Percentiles rank a stretch among this genome's conserved stretches.
phyloP scores from a whole-genome alignment of 2,888 invertebrate species.

The Taphrorychus bicolor region DNA sequence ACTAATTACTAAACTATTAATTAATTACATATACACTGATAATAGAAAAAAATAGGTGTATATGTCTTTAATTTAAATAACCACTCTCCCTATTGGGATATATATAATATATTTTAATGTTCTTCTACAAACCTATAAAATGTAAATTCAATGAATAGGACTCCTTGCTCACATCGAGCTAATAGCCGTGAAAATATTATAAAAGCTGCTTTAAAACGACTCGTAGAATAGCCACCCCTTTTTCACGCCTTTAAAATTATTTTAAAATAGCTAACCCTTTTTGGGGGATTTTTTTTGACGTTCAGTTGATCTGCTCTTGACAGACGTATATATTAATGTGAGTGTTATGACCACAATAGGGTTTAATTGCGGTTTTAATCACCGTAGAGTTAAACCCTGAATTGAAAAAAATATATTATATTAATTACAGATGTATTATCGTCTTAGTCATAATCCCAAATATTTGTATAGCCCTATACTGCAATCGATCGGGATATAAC shows the following conservation, averaged over 20 bases:
- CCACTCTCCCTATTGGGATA: too few species aligned
- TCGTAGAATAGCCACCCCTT: constrained; percentile 24
- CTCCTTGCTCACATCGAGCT: neutral
- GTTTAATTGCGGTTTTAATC: constrained; percentile 49
- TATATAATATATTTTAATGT: too few species aligned
- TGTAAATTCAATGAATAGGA: neutral
- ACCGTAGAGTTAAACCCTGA: neutral
- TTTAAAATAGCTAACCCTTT: constrained; percentile 37
- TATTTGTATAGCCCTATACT: too few species aligned
- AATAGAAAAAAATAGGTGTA: too few species aligned
- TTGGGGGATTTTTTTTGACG: constrained; percentile 48
- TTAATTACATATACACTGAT: too few species aligned
- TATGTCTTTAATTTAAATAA: too few species aligned
- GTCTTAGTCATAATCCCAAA: too few species aligned
- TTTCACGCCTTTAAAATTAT: constrained; percentile 39
- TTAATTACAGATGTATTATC: too few species aligned
- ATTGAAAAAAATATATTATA: too few species aligned
- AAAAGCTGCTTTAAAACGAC: constrained; percentile 3
- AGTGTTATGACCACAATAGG: constrained; percentile 47
- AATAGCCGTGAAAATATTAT: constrained; percentile 14
- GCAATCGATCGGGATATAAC: neutral
- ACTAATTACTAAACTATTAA: too few species aligned
- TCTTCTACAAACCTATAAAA: too few species aligned
- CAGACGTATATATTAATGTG: constrained; percentile 51
- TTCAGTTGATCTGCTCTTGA: constrained; percentile 49